Percentiles rank a stretch among this genome's conserved stretches.
Conservation (phyloP, 2,888 invertebrate genomes). For the Empis livida region DNA sequence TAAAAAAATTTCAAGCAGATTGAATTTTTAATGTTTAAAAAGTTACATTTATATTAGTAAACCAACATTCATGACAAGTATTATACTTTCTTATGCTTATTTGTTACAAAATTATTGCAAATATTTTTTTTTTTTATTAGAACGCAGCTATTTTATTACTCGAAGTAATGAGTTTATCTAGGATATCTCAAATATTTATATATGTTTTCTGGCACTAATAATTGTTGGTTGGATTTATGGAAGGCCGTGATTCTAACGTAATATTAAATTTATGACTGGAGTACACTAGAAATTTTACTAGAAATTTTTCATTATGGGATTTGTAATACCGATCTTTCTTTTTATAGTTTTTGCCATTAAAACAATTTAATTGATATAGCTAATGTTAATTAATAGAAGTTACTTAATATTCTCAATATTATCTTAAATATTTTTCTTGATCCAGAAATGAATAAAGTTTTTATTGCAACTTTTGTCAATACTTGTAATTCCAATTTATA, state of each 20-base stretch:
- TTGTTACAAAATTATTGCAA: no score
- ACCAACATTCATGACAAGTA: no score
- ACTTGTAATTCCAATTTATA: slow-evolving; percentile 25
- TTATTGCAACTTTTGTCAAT: slow-evolving; percentile 17
- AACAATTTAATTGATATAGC: background rate
- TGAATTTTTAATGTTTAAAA: no score
- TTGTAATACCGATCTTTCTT: slow-evolving; percentile 60
- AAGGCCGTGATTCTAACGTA: slow-evolving; percentile 11
- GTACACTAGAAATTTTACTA: slow-evolving; percentile 5
- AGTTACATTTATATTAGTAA: no score
- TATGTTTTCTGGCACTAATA: slow-evolving; percentile 40
- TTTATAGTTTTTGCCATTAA: slow-evolving; percentile 17
- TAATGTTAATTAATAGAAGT: background rate
- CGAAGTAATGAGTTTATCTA: background rate
- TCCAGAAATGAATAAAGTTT: no score
- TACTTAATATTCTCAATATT: background rate
- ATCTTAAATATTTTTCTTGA: no score
- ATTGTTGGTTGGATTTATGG: slow-evolving; percentile 14
- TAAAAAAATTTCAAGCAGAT: no score
- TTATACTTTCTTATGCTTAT: no score
- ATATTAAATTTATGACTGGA: slow-evolving; percentile 11
- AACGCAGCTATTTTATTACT: background rate
- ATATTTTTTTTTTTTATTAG: no score
- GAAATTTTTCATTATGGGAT: slow-evolving; percentile 37
- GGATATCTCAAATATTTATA: slow-evolving; percentile 53